Conservation (phyloP, 2,113 vertebrate genomes). For the Pongo abelii region DNA sequence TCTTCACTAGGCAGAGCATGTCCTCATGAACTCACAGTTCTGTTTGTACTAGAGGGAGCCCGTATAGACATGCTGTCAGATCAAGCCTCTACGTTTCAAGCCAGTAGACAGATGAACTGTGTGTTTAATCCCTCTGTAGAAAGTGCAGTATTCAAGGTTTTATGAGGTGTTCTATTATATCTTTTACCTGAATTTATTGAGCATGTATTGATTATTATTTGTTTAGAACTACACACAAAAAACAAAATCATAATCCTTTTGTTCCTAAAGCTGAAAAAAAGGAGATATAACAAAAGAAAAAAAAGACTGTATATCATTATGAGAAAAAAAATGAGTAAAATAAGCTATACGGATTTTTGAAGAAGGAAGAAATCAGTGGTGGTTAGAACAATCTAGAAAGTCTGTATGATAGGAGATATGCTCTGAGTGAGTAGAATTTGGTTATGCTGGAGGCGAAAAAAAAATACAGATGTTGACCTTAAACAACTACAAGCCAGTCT, state of each 20-base stretch:
- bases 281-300: neutral
- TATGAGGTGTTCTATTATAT: neutral
- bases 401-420: neutral
- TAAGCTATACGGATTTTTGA: neutral
- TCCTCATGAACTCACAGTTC: constrained; percentile 60
- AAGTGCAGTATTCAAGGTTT: neutral
- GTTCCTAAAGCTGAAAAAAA: neutral
- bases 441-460: neutral
- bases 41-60: neutral
- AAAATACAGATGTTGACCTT: neutral
- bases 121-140: neutral
- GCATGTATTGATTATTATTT: neutral
- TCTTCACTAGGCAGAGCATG: constrained; percentile 38
- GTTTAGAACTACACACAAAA: neutral
- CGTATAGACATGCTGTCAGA: neutral
- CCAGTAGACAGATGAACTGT: neutral
- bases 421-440: neutral
- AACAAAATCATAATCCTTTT: neutral
- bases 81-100: neutral
- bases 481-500: neutral
- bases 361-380: neutral
- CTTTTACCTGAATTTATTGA: neutral
- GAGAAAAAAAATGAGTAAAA: neutral
- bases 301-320: neutral
- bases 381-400: neutral